Evolutionary conservation across 1,140 invertebrate genomes (phyloP), one percentile per base, ranked within the genome.

Genomic region (Bombyx mandarina): DNA sequence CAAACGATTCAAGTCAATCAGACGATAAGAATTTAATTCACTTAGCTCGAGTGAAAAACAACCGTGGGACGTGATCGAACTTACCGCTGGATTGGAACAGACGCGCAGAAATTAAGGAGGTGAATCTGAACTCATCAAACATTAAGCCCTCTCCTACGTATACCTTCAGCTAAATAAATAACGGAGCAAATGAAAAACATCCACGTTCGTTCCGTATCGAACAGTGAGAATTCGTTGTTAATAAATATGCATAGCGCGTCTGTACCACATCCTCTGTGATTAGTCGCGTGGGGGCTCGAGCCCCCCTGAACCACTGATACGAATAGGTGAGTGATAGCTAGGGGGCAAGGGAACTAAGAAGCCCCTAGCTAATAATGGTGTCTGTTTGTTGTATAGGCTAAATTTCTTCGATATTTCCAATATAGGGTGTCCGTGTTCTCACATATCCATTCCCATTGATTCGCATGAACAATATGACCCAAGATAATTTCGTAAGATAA

Each of bases 161-260:
- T 79, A 79, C 81, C 75, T 81, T 75, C 66, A 49, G 55, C 79
- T 83, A 84, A 82, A 84, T 84, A 86, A 86, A 86, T 84, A 84
- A 75, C 61, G 71, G 66, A 66, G 66, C 67, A 83, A 81, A 86
- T 85, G 76, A 86, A 86, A 86, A 86, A 86, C 80, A 83, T 72
- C 77, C 77, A 75, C 76, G 70, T 72, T 67, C 67, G 67, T 66
- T 59, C 61, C 56, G 65, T 66, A 75, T 76, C 73, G 77, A 82
- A 76, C 69, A 62, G 74, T 78, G 79, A 78, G 83, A 82, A 86
- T 82, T 85, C 72, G 77, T 67, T 69, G 75, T 75, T 78, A 75
- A 86, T 86, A 86, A 86, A 86, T 85, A 86, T 86, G 83, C 83
- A 86, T 82, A 80, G 79, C 81, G 77, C 83, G 83, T 84, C 79